phyloP scores from a whole-genome alignment of 2,797 vertebrate genomes.

The Halcyon badia region DNA sequence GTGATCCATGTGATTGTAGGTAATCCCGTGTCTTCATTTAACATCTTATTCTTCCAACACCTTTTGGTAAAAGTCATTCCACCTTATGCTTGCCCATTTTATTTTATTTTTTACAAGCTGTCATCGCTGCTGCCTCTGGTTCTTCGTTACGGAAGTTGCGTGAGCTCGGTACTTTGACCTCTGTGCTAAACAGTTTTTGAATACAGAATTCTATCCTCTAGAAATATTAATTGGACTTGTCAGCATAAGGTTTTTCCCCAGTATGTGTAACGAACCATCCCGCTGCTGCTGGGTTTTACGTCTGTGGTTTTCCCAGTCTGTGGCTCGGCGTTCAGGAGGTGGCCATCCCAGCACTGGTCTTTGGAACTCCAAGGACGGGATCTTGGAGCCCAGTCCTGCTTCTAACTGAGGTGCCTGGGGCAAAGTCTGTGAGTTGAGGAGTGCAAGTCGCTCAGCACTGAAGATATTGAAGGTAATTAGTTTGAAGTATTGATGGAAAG shows the following conservation, averaged over 20 bases:
- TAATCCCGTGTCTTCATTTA: not conserved
- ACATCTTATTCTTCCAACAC: not conserved
- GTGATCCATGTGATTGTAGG: not conserved
- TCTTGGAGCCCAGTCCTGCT: not conserved
- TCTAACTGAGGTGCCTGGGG: fast-evolving
- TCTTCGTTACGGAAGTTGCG: not conserved
- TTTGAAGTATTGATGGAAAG: not conserved
- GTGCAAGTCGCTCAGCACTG: fast-evolving
- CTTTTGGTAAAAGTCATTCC: not conserved
- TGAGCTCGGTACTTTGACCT: not conserved
- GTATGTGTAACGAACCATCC: fast-evolving
- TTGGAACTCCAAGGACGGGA: not conserved
- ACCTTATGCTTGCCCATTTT: not conserved
- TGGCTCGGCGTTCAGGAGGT: fast-evolving
- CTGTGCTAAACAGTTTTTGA: not conserved
- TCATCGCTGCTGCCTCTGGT: not conserved
- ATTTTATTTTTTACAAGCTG: not conserved
- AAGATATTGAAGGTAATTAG: not conserved
- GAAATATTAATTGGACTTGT: not conserved
- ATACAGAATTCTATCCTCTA: not conserved
- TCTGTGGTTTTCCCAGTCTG: fast-evolving
- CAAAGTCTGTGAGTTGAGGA: not conserved
- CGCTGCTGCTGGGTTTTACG: not conserved
- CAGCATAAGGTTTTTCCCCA: not conserved
- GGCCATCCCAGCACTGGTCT: fast-evolving